These are phyloP conservation scores for Drosophila leontia DNA, from an alignment of 1,140 invertebrate genomes.

Conservation along the genomic window DNA sequence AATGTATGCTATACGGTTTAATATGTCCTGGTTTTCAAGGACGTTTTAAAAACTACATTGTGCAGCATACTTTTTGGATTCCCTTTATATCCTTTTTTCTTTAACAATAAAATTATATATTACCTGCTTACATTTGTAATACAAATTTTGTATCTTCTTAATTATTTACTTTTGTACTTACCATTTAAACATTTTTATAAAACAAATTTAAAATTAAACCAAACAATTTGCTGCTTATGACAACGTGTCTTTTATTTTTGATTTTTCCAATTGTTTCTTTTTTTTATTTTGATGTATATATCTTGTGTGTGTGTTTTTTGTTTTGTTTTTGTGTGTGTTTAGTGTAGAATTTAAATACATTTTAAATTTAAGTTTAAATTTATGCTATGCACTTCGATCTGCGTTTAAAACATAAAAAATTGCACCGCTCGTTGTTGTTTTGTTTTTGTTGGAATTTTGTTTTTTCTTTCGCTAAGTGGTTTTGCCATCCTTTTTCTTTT, in stretches of 20 bases:
- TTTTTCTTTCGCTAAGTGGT: slow-evolving; percentile 32
- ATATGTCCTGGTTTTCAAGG: background rate
- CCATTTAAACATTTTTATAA: background rate
- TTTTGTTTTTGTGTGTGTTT: slow-evolving; percentile 38
- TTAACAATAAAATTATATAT: too few relatives aligned
- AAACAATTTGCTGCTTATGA: slow-evolving; percentile 46
- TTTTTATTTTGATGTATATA: slow-evolving; percentile 46
- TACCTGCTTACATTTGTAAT: too few relatives aligned
- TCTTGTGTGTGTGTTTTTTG: slow-evolving; percentile 18
- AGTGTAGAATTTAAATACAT: slow-evolving; percentile 80
- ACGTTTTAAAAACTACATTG: background rate
- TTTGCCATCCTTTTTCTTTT: slow-evolving; percentile 4
- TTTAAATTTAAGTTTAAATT: slow-evolving; percentile 71
- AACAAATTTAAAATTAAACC: background rate
- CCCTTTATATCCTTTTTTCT: background rate
- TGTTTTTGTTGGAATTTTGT: slow-evolving; percentile 24
- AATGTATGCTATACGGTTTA: background rate
- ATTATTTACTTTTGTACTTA: background rate
- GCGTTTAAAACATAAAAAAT: slow-evolving; percentile 81
- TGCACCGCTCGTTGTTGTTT: slow-evolving; percentile 79
- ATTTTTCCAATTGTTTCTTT: slow-evolving; percentile 39
- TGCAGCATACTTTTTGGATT: background rate
- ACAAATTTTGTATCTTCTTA: too few relatives aligned
- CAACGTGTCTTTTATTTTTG: slow-evolving; percentile 59
- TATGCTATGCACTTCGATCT: slow-evolving; percentile 81